Base-by-base conservation (phyloP, 2,888 invertebrate genomes). In the Thalpophila matura region DNA sequence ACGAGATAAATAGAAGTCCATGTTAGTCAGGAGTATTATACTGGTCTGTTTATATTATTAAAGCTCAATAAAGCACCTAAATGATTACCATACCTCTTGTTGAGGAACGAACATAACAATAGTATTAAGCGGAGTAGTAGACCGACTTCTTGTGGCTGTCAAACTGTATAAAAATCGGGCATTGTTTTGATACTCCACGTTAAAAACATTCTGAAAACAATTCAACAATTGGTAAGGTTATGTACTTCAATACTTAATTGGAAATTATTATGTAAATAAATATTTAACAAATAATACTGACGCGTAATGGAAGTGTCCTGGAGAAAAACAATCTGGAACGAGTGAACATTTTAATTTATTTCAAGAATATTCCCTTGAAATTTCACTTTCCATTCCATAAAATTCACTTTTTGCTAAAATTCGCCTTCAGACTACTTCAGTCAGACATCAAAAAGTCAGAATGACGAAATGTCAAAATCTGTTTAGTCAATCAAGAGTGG, bases 51-150 rank as follows among this genome's bases (percentile, higher is more conserved):
- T 6, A 5, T 12, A 24, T n/a, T n/a, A n/a, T n/a, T n/a, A n/a
- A n/a, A n/a, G n/a, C n/a, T n/a, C 14, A 14, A 16, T 6, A 40
- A 33, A 43, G 20, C 26, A n/a, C n/a, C n/a, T 6, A 3, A n/a
- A 56, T 26, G 18, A 31, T 16, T 7, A 83, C 82, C 82, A 80
- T 82, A 98, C 99, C 96, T 99, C 99, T 96, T 99, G 99, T 91
- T 99, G 99, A 3, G 99, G 99, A 20, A 99, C 99, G 95, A 99
- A 99, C 97, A 99, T 97, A 58, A 99, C 94, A 67, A 98, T 95
- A 6, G 99, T 99, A 93, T 99, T 99, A 42, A 98, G 91, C 0
- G 99, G 99, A 7, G 97, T 97, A 16, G 96, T 96, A 7, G 96
- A 96, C 29, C 95, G 91, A 80, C 86, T 79, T 82, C 95, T 88